phyloP scores from a whole-genome alignment of 30 jellyfish, hydroid and myxozoan species.

The Aurelia coerulea region DNA sequence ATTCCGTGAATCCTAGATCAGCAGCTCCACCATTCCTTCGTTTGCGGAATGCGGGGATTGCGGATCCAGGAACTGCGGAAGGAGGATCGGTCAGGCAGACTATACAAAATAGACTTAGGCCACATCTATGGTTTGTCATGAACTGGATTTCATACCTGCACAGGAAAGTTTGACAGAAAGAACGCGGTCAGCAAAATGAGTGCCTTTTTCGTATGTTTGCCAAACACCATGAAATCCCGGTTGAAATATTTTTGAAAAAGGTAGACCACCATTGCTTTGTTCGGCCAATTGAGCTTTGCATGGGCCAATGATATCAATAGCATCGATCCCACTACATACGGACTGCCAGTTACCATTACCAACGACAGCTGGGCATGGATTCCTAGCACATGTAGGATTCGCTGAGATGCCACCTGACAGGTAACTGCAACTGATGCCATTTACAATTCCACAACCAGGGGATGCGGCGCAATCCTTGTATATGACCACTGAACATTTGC shows the following conservation, averaged over 20 bases:
- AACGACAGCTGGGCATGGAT: slow-evolving; percentile 45
- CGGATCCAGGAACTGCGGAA: too few relatives aligned
- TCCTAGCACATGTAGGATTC: slow-evolving; percentile 19
- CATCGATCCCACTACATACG: slow-evolving; percentile 56
- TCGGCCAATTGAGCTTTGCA: slow-evolving; percentile 58
- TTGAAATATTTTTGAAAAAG: slow-evolving; percentile 20
- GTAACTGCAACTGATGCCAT: slow-evolving; percentile 39
- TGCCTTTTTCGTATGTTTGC: slow-evolving; percentile 43
- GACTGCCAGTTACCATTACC: slow-evolving; percentile 68
- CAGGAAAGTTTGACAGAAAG: slow-evolving; percentile 45
- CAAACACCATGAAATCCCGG: slow-evolving; percentile 66
- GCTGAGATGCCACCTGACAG: slow-evolving; percentile 9
- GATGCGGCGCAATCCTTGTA: slow-evolving; percentile 46
- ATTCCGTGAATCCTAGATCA: too few relatives aligned
- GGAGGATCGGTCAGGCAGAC: too few relatives aligned
- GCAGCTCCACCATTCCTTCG: too few relatives aligned
- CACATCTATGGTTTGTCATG: too few relatives aligned
- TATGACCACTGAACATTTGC: slow-evolving; percentile 39
- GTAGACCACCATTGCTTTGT: slow-evolving; percentile 10
- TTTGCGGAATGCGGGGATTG: too few relatives aligned
- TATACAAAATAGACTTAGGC: too few relatives aligned
- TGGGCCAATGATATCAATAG: slow-evolving; percentile 50
- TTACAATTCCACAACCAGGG: slow-evolving; percentile 35
- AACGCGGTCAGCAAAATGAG: slow-evolving; percentile 54
- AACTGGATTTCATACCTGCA: slow-evolving; percentile 25